Percentiles rank a stretch among this genome's conserved stretches.
phyloP scores from a whole-genome alignment of 2,888 invertebrate genomes.

The Dichetophora obliterata region DNA sequence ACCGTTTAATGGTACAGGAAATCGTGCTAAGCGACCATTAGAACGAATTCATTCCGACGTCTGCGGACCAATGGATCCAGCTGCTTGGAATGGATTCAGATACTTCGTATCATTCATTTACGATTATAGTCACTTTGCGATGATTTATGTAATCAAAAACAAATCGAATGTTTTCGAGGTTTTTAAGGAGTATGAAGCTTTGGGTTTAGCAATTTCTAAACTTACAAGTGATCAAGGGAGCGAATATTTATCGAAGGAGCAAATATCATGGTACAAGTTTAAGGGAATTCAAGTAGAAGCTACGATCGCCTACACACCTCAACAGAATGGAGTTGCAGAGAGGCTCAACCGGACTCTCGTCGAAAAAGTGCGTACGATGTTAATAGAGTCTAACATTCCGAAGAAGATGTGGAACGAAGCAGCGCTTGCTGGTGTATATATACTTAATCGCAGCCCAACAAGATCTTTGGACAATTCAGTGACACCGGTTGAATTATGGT shows the following conservation, averaged over 20 bases:
- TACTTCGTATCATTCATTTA: too few relatives aligned
- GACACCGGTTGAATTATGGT: neutral
- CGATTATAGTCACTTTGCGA: too few relatives aligned
- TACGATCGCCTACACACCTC: neutral
- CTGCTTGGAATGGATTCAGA: too few relatives aligned
- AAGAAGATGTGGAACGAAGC: neutral
- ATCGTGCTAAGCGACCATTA: too few relatives aligned
- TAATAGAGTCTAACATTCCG: neutral
- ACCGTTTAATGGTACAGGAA: too few relatives aligned
- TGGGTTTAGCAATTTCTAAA: too few relatives aligned
- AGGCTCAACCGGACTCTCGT: neutral
- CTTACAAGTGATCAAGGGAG: too few relatives aligned
- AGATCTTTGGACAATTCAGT: too few relatives aligned
- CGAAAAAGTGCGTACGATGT: too few relatives aligned
- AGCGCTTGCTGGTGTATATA: neutral
- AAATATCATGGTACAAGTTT: too few relatives aligned
- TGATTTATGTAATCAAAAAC: neutral
- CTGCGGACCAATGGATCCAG: too few relatives aligned
- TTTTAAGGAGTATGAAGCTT: neutral
- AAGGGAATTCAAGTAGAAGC: neutral
- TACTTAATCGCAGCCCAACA: neutral
- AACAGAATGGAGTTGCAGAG: neutral
- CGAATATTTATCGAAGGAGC: too few relatives aligned
- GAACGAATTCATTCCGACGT: neutral
- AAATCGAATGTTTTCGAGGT: neutral